Evolutionary conservation across 2,113 vertebrate species (phyloP).

Genomic region (Austrofundulus limnaeus): DNA sequence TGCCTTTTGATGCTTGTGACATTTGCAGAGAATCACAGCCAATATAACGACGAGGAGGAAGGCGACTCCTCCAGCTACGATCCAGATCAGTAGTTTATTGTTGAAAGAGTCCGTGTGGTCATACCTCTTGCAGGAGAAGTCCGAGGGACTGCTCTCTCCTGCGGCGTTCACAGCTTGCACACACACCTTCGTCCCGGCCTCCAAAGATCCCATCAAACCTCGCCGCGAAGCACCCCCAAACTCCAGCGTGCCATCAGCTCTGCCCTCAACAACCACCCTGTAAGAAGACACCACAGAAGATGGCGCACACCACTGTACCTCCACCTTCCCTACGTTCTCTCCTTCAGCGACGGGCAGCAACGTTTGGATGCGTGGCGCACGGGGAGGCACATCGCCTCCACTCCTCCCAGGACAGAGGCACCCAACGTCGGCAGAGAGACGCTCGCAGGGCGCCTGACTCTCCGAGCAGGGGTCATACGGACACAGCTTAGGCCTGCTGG

Average conservation of each 20-base stretch:
- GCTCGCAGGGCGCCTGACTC: conserved; percentile 60
- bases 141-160: conserved; percentile 56
- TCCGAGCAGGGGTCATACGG: conserved; percentile 66
- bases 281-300: conserved; percentile 70
- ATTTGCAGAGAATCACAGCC: conserved; percentile 56
- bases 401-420: conserved; percentile 78
- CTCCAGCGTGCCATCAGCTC: neutral
- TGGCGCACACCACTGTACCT: conserved; percentile 79
- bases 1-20: conserved; percentile 40
- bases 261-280: conserved; percentile 59
- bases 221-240: conserved; percentile 38
- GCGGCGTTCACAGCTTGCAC: conserved; percentile 73
- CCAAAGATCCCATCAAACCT: conserved; percentile 53
- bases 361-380: conserved; percentile 43
- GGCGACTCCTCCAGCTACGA: conserved; percentile 61
- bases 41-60: conserved; percentile 58
- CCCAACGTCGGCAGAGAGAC: conserved; percentile 21
- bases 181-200: conserved; percentile 71
- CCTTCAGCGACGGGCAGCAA: conserved; percentile 45
- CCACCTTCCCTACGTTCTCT: conserved; percentile 37
- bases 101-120: neutral
- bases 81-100: conserved; percentile 11
- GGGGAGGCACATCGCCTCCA: conserved; percentile 49
- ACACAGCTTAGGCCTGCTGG: conserved; percentile 27
- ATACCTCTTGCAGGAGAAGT: conserved; percentile 68